Evolutionary conservation across 1,140 invertebrate genomes (phyloP), one percentile per base, ranked within the genome.

Genomic region (Diuraphis noxia): DNA sequence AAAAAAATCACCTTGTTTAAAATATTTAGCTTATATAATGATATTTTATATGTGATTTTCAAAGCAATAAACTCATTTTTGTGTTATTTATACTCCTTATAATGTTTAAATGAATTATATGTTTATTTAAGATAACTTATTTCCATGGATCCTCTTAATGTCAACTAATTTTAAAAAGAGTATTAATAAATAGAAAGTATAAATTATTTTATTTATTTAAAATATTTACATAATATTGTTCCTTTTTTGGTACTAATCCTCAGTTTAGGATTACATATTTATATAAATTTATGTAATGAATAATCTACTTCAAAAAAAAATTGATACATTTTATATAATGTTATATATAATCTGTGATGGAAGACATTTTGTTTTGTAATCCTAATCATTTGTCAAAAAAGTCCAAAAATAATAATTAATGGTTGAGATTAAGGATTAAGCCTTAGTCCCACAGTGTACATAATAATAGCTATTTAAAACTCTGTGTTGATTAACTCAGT

Each of bases 31-130:
- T 38, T 87, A 56, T 30, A 56, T 72, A 72, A n/a, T 40, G 36
- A 63, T 88, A 63, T 88, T 56, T 88, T 87, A 38, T 56, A 56
- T 63, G 86, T 88, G 86, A 88, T 63, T 88, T 41, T 40, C 36
- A 63, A 88, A 88, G 86, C 86, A 88, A 63, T 88, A 63, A 87
- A 88, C 52, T 63, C 25, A 63, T 30, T 88, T 63, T 88, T 87
- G 9, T 38, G 52, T 88, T 30, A 56, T 88, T 40, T 63, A 63
- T 88, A 21, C 36, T 86, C 49, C 17, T 38, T 17, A 38, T 46
- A 9, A 49, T 46, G 30, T 49, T 86, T 43, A 17, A 34, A 21
- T 86, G 30, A 46, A 34, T 85, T 43, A 36, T 36, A 86, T 34
- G 21, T 49, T 52, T 46, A 86, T 49, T 49, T 46, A 86, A 49